These are phyloP conservation scores for Glyphotaelius pellucidus DNA, from an alignment of 2,888 invertebrate species.

Conservation along the genomic window DNA sequence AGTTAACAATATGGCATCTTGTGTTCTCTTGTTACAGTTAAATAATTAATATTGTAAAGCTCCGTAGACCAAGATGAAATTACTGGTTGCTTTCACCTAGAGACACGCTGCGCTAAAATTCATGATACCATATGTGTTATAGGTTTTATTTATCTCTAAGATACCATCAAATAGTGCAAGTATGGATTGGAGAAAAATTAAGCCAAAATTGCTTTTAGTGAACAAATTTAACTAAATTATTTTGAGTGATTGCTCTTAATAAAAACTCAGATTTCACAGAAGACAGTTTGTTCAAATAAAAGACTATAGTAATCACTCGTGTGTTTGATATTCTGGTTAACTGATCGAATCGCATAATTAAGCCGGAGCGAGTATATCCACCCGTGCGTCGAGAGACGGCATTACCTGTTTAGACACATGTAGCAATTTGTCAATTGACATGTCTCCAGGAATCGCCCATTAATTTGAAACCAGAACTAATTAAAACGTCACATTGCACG, in stretches of 20 bases:
- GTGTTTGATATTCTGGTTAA: neutral
- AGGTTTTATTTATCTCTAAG: no score
- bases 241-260: neutral
- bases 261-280: neutral
- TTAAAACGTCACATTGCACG: slow-evolving; percentile 53
- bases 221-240: neutral
- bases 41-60: neutral
- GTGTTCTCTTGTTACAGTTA: neutral
- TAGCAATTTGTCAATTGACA: slow-evolving; percentile 54
- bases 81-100: neutral
- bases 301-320: neutral
- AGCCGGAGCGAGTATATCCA: slow-evolving; percentile 29
- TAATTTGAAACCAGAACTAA: slow-evolving; percentile 49
- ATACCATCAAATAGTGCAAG: neutral
- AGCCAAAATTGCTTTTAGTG: neutral
- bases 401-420: slow-evolving; percentile 43
- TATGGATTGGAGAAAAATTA: neutral
- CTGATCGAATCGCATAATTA: neutral
- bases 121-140: neutral
- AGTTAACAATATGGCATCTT: neutral
- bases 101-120: neutral
- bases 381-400: slow-evolving; percentile 29
- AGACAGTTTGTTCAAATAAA: neutral
- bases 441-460: slow-evolving; percentile 44
- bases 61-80: neutral